Base-by-base conservation (phyloP, 37 sponge, comb jelly and placozoan genomes). In the Aphrocallistes beatrix region DNA sequence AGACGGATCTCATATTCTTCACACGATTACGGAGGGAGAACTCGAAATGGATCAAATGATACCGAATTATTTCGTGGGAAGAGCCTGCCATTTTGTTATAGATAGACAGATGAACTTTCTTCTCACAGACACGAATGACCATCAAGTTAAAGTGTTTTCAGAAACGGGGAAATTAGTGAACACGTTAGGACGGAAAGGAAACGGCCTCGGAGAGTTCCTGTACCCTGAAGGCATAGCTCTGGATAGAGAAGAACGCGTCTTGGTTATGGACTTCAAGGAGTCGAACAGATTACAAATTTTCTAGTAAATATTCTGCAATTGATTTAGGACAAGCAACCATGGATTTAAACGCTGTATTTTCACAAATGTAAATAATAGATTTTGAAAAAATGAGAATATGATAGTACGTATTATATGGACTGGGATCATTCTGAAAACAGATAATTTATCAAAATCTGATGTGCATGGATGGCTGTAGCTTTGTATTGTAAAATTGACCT, bases 61-160 rank as follows among this genome's bases (percentile, higher is more conserved):
- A 19, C 75, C 75, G n/a, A 60, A 60, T 28, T 60, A 19, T 13
- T 60, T 28, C 10, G 75, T 60, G 3, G 75, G 75, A 13, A 3
- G 75, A 19, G n/a, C n/a, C 8, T 60, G 75, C n/a, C 75, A 60
- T 60, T 60, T 60, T 60, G 75, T 25, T 30, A 60, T 60, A 19
- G 75, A 60, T 30, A 60, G 75, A 60, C 75, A 60, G 3, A 60
- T 60, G 75, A 60, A 28, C 34, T 60, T 60, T 60, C 10, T 60
- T 6, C 21, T 60, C 3, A 60, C 75, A 60, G 75, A 60, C 75
- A 60, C 75, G 75, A 60, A 60, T 60, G 75, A 60, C 21, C 75
- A 60, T 60, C 17, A 60, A 13, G n/a, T 60, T 25, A 60, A 60
- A 28, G n/a, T 60, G 3, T 60, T 60, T 30, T 60, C 75, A 60